Conservation (phyloP, 2,888 invertebrate genomes). For the Terebella lapidaria region DNA sequence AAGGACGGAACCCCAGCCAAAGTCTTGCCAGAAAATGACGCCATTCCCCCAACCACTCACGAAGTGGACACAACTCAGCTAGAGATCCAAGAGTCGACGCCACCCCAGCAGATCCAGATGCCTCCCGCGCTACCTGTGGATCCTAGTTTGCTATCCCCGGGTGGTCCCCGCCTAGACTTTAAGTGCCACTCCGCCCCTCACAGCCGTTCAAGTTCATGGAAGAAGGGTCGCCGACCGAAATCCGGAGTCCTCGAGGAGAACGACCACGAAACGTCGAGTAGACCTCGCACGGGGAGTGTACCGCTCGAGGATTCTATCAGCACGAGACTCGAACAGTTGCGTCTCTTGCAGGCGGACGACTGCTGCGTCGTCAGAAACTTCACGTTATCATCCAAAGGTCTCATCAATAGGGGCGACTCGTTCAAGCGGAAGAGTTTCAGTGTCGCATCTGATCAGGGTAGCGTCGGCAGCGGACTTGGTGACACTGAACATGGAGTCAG, state of each 20-base stretch:
- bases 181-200: conserved; percentile 32
- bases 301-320: conserved; percentile 22
- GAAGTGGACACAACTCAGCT: neutral
- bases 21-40: too few species aligned
- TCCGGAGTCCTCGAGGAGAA: conserved; percentile 11
- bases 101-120: neutral
- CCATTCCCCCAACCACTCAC: too few species aligned
- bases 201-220: conserved; percentile 39
- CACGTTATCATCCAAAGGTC: conserved; percentile 87
- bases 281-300: conserved; percentile 30
- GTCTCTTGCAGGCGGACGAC: conserved; percentile 20
- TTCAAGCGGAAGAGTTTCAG: conserved; percentile 81
- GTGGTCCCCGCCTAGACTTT: neutral
- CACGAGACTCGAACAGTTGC: conserved; percentile 21
- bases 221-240: conserved; percentile 32
- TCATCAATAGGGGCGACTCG: conserved; percentile 88
- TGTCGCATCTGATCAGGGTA: conserved; percentile 53
- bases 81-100: neutral
- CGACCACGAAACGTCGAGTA: neutral
- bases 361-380: conserved; percentile 70
- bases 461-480: conserved; percentile 4
- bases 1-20: neutral
- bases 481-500: conserved; percentile 9
- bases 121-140: neutral
- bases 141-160: neutral